A percentile compares a stretch with the other conserved stretches of the same genome.
phyloP scores from a whole-genome alignment of 1,140 invertebrate species.

The Heliconius hermathena region DNA sequence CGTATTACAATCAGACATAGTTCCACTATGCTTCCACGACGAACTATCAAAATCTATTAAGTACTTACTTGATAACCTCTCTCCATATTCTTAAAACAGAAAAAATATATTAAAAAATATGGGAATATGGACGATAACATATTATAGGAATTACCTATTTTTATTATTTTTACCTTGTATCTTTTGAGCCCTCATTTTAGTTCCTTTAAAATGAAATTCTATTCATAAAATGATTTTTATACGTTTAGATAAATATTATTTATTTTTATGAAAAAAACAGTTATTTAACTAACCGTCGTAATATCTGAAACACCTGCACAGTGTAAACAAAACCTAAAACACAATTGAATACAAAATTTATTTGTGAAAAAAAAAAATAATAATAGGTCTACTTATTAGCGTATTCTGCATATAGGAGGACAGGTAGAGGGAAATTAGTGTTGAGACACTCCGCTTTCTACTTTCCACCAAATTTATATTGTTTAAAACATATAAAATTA shows the following conservation, averaged over 20 bases:
- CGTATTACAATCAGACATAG: too few relatives aligned
- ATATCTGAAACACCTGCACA: background rate
- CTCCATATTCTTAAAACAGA: conserved; percentile 48
- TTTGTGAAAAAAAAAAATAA: too few relatives aligned
- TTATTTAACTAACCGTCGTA: conserved; percentile 11
- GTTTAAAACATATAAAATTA: too few relatives aligned
- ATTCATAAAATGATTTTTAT: background rate
- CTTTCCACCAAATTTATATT: too few relatives aligned
- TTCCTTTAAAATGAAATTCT: conserved; percentile 1
- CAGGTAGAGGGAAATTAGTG: background rate
- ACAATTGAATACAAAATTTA: background rate
- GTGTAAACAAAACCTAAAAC: background rate
- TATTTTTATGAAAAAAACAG: too few relatives aligned
- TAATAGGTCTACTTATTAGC: too few relatives aligned
- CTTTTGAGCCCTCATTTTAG: conserved; percentile 15
- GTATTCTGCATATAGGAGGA: too few relatives aligned
- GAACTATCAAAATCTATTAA: background rate
- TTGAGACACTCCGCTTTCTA: background rate
- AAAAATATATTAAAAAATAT: background rate
- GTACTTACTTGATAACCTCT: conserved; percentile 48
- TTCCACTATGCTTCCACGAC: too few relatives aligned
- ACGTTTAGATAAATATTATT: too few relatives aligned
- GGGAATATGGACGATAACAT: too few relatives aligned
- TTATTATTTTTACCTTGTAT: conserved; percentile 7
- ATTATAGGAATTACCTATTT: too few relatives aligned